A percentile compares a stretch with the other conserved stretches of the same genome.
Evolutionary conservation across 2,113 vertebrate species (phyloP).

Genomic region (Cyprinodon variegatus): DNA sequence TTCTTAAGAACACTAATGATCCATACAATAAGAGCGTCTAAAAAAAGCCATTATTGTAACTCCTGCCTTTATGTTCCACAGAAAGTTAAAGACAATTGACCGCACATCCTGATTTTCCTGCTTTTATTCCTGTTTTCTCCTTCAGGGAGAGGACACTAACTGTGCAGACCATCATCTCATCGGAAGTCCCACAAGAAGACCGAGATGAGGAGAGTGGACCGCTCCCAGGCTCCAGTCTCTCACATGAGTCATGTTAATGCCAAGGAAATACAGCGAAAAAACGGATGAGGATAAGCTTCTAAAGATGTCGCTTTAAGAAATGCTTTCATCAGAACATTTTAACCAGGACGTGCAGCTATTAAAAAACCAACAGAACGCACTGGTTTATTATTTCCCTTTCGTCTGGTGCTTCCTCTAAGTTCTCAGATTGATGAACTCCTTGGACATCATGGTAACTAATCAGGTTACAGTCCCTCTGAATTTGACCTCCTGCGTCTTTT

Average conservation of each 20-base stretch:
- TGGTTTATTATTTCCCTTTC: constrained; percentile 1
- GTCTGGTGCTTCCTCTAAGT: background rate
- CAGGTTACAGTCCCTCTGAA: background rate
- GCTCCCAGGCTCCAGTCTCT: constrained; percentile 19
- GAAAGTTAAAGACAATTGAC: background rate
- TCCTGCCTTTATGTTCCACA: background rate
- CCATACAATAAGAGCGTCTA: background rate
- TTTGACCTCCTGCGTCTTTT: background rate
- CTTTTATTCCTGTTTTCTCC: background rate
- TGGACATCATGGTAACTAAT: background rate
- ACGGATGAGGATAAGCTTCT: constrained; percentile 5
- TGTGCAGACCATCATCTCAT: constrained; percentile 69
- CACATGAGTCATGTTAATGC: constrained; percentile 27
- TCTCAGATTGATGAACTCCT: background rate
- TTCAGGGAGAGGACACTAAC: constrained; percentile 75
- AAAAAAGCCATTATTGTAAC: background rate
- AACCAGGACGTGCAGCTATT: background rate
- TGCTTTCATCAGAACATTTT: background rate
- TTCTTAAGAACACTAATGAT: background rate
- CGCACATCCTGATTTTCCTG: background rate
- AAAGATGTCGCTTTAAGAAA: background rate
- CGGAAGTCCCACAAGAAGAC: constrained; percentile 30
- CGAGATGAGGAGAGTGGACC: constrained; percentile 17
- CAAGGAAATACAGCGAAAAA: background rate
- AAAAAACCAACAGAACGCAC: background rate